These are phyloP conservation scores for Phaedon cochleariae DNA, from an alignment of 2,888 invertebrate species.

Conservation along the genomic window DNA sequence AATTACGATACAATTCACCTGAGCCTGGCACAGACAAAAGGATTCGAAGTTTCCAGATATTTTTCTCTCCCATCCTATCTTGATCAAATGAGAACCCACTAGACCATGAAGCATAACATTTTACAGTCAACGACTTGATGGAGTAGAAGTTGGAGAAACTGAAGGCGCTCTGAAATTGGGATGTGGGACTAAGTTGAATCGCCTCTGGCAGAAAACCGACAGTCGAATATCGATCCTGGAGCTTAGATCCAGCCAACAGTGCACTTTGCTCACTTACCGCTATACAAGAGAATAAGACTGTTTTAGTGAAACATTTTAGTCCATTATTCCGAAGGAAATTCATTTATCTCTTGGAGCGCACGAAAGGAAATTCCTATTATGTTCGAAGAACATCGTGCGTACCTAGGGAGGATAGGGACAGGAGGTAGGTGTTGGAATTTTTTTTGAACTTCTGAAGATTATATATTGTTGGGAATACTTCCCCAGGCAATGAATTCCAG, in stretches of 20 bases:
- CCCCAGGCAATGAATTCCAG: no score
- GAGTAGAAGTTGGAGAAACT: conserved; percentile 2
- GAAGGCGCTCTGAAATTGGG: neutral
- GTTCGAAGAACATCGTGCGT: no score
- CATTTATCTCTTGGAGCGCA: no score
- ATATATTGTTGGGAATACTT: no score
- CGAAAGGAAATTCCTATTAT: no score
- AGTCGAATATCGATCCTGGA: conserved; percentile 37
- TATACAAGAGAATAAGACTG: conserved; percentile 45
- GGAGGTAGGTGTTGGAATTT: no score
- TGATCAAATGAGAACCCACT: neutral
- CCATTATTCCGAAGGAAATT: no score
- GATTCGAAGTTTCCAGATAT: neutral
- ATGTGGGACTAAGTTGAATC: neutral
- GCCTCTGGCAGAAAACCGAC: conserved; percentile 27
- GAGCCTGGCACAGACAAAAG: neutral
- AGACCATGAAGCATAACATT: conserved; percentile 1
- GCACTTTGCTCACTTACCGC: conserved; percentile 34
- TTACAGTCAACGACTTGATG: neutral
- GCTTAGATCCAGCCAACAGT: conserved; percentile 28
- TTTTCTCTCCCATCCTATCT: neutral
- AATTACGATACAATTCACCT: no score
- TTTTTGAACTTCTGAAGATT: no score
- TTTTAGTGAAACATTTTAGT: no score
- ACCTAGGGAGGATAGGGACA: no score